Percentiles rank a stretch among this genome's conserved stretches.
phyloP scores from a whole-genome alignment of 2,113 vertebrate species.

The Hydrolagus affinis region DNA sequence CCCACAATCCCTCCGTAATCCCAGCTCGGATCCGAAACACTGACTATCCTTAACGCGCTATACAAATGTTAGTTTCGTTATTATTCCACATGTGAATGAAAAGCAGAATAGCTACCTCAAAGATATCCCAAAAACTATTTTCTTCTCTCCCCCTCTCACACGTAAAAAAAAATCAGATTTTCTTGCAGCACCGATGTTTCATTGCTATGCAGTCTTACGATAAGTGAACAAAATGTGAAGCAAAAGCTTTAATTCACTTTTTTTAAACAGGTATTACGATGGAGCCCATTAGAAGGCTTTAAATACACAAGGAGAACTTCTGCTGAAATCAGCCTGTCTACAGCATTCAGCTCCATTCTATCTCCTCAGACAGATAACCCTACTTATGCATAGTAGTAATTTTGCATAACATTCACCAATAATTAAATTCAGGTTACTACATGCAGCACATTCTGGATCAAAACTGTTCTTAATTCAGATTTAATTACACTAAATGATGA shows the following conservation, averaged over 20 bases:
- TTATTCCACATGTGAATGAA: background rate
- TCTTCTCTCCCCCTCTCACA: background rate
- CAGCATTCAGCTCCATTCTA: too few relatives aligned
- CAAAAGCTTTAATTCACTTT: background rate
- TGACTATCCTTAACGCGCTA: background rate
- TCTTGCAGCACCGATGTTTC: background rate
- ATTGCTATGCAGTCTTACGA: background rate
- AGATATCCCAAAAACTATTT: background rate
- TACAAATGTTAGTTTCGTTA: background rate
- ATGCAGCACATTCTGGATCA: background rate
- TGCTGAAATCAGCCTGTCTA: too few relatives aligned
- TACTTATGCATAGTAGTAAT: background rate
- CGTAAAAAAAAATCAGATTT: background rate
- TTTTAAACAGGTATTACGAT: background rate
- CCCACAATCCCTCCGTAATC: too few relatives aligned
- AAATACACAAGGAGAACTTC: too few relatives aligned
- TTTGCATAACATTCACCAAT: too few relatives aligned
- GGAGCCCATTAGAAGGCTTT: too few relatives aligned
- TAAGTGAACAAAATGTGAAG: background rate
- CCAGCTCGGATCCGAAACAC: too few relatives aligned
- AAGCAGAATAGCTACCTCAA: background rate
- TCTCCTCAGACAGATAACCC: background rate
- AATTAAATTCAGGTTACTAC: background rate
- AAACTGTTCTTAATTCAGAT: background rate
- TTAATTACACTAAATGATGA: background rate